These are phyloP conservation scores for Tridacna crocea DNA, from an alignment of 2,888 invertebrate species.

Conservation along the genomic window DNA sequence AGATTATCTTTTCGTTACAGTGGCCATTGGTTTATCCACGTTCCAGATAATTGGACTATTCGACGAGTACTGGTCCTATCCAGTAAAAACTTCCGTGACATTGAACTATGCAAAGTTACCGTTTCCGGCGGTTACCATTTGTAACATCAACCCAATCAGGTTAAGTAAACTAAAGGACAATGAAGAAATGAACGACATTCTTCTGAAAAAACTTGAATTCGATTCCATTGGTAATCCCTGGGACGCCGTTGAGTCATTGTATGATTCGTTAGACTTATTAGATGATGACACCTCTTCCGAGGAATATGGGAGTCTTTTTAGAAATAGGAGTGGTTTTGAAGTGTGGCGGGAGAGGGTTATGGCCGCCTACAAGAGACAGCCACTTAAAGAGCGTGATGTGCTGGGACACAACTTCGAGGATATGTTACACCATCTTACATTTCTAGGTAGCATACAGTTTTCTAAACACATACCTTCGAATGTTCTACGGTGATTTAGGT, in stretches of 20 bases:
- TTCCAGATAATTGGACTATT: conserved; percentile 31
- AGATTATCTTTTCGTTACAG: conserved; percentile 21
- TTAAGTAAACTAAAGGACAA: not conserved
- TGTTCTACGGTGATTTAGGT: not conserved
- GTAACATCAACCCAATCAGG: conserved; percentile 67
- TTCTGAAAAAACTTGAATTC: not conserved
- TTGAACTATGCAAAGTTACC: conserved; percentile 55
- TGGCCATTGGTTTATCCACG: conserved; percentile 43
- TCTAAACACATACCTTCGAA: not conserved
- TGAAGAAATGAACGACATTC: not conserved
- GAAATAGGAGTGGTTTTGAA: not conserved
- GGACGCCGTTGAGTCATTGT: not conserved
- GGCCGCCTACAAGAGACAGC: not conserved
- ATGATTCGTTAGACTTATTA: not conserved
- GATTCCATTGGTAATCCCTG: not conserved
- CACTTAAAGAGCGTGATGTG: not conserved
- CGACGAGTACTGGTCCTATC: conserved; percentile 50
- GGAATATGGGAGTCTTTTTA: not conserved
- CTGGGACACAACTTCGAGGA: conserved; percentile 7
- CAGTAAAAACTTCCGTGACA: conserved; percentile 57
- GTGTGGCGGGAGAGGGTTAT: conserved; percentile 10
- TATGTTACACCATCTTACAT: not conserved
- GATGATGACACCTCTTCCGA: not conserved
- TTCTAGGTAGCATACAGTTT: not conserved
- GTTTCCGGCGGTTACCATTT: conserved; percentile 68